Evolutionary conservation across 2,888 invertebrate species (phyloP).

Genomic region (Siphlonurus alternatus): DNA sequence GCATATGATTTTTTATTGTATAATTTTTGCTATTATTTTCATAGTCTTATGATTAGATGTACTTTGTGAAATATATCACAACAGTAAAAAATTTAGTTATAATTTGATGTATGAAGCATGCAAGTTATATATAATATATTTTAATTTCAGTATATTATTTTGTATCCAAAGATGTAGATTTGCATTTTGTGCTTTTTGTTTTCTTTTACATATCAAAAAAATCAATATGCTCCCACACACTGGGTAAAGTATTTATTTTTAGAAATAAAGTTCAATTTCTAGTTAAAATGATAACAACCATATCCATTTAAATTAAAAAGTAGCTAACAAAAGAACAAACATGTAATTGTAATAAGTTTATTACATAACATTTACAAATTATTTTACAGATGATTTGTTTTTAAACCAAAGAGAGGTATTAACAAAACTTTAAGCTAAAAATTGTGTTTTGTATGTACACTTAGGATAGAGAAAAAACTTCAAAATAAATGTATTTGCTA

Average conservation of each 20-base stretch:
- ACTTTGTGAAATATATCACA: too few species aligned
- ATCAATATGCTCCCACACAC: too few species aligned
- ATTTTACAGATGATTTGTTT: neutral
- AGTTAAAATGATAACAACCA: too few species aligned
- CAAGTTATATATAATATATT: too few species aligned
- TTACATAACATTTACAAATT: neutral
- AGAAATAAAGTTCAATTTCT: too few species aligned
- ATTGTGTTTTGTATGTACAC: neutral
- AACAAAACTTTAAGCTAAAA: neutral
- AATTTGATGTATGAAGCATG: neutral
- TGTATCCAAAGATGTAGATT: neutral
- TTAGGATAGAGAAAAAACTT: neutral
- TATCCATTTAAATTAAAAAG: too few species aligned
- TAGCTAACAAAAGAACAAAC: neutral
- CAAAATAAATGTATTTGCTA: neutral
- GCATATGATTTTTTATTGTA: too few species aligned
- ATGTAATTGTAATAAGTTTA: neutral
- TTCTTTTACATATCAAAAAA: neutral
- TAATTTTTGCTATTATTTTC: too few species aligned
- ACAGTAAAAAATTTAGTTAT: too few species aligned
- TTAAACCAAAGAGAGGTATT: neutral
- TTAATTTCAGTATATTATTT: neutral
- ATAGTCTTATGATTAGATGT: too few species aligned
- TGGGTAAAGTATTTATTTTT: too few species aligned
- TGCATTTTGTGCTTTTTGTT: neutral